Conservation (phyloP, 2,113 vertebrate species). For the Helogale parvula region DNA sequence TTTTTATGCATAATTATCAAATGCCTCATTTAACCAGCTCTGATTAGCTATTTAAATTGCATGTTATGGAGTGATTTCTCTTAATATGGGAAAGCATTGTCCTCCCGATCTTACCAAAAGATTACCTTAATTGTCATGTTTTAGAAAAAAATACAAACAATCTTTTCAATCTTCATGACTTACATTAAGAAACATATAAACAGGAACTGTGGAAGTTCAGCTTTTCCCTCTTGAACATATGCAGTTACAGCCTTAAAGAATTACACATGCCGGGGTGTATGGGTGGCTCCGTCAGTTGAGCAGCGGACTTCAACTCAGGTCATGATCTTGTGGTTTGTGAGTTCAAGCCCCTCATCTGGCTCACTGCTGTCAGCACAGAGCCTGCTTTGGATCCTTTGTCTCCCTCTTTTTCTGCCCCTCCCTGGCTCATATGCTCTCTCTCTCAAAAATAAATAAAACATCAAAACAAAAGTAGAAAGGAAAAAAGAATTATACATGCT, state of each 20-base stretch:
- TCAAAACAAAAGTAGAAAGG: too few species aligned
- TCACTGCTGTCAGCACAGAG: too few species aligned
- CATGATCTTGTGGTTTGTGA: too few species aligned
- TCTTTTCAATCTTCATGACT: not conserved
- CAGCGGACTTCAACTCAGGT: too few species aligned
- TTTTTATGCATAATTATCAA: conserved; percentile 48
- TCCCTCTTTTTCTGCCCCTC: too few species aligned
- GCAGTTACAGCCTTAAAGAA: not conserved
- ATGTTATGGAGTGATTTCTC: not conserved
- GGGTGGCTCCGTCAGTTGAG: too few species aligned
- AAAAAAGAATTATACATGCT: not conserved
- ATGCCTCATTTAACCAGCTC: conserved; percentile 37
- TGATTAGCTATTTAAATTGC: conserved; percentile 19
- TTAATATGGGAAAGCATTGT: conserved; percentile 9
- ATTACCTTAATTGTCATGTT: not conserved
- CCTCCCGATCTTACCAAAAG: conserved; percentile 21
- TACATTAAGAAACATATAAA: conserved; percentile 33
- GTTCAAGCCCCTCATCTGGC: too few species aligned
- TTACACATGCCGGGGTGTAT: not conserved
- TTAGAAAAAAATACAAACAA: conserved; percentile 31
- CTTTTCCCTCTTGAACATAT: not conserved
- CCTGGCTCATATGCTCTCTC: too few species aligned
- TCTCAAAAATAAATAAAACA: too few species aligned
- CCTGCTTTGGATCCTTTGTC: too few species aligned
- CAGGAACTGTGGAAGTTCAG: not conserved